phyloP scores from a whole-genome alignment of 2,113 vertebrate species.

The Indicator maculatus region DNA sequence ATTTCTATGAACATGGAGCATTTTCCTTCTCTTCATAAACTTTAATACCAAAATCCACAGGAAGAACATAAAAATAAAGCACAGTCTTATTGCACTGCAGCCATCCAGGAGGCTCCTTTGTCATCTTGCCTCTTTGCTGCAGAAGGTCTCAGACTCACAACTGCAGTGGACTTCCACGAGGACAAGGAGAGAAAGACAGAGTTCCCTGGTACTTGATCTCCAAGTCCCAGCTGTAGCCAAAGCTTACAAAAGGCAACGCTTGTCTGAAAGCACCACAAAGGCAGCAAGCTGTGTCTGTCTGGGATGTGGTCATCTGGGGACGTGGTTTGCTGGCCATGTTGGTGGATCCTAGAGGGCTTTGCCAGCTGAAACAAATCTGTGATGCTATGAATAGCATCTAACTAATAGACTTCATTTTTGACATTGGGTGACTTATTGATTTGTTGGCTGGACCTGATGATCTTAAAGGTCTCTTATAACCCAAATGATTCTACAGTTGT shows the following conservation, averaged over 20 bases:
- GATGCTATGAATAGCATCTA: too few species aligned
- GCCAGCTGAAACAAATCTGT: too few species aligned
- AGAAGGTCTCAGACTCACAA: not conserved
- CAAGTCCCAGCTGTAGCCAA: too few species aligned
- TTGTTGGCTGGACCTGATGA: too few species aligned
- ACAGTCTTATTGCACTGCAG: not conserved
- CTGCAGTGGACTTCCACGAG: accelerated
- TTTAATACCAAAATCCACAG: not conserved
- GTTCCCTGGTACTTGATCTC: not conserved
- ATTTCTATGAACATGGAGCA: accelerated
- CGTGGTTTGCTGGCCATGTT: too few species aligned
- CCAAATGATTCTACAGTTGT: too few species aligned
- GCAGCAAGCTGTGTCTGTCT: accelerated
- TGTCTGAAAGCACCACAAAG: accelerated
- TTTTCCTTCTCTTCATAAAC: accelerated
- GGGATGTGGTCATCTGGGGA: too few species aligned
- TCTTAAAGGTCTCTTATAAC: too few species aligned
- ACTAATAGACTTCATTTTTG: too few species aligned
- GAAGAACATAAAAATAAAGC: accelerated
- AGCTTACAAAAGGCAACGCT: not conserved
- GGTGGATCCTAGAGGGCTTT: too few species aligned
- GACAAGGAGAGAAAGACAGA: too few species aligned
- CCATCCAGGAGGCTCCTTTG: not conserved
- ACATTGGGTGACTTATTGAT: too few species aligned
- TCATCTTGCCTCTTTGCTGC: accelerated